These are phyloP conservation scores for Lagopus muta DNA, from an alignment of 2,113 vertebrate genomes.

Conservation along the genomic window DNA sequence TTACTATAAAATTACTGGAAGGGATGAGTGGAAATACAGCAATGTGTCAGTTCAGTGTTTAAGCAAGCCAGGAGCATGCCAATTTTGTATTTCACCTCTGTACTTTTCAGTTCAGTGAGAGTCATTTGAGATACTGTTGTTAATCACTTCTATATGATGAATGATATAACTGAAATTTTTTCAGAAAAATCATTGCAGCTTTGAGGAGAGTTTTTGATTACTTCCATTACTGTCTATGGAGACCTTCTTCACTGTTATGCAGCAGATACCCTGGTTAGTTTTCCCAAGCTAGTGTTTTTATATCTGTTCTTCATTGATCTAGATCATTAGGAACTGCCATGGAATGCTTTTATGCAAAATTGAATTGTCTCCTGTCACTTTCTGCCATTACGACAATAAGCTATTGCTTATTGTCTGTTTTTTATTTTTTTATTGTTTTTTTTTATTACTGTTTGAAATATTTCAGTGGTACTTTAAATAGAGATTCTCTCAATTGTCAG, in stretches of 20 bases:
- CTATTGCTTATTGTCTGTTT: background rate
- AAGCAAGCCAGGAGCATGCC: background rate
- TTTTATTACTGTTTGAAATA: background rate
- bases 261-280: background rate
- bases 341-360: background rate
- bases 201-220: background rate
- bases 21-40: background rate
- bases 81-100: background rate
- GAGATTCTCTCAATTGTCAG: background rate
- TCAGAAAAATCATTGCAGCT: background rate
- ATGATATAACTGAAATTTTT: background rate
- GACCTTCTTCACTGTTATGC: background rate
- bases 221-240: background rate
- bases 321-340: background rate
- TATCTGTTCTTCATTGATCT: background rate
- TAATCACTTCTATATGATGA: background rate
- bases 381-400: background rate
- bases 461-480: background rate
- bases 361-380: background rate
- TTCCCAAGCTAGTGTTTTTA: background rate
- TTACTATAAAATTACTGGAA: background rate
- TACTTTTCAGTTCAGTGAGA: background rate
- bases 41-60: background rate
- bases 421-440: too few relatives aligned
- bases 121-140: background rate